Percentiles rank a stretch among this genome's conserved stretches.
Conservation (phyloP, 2,888 invertebrate species). For the Aricia artaxerxes region DNA sequence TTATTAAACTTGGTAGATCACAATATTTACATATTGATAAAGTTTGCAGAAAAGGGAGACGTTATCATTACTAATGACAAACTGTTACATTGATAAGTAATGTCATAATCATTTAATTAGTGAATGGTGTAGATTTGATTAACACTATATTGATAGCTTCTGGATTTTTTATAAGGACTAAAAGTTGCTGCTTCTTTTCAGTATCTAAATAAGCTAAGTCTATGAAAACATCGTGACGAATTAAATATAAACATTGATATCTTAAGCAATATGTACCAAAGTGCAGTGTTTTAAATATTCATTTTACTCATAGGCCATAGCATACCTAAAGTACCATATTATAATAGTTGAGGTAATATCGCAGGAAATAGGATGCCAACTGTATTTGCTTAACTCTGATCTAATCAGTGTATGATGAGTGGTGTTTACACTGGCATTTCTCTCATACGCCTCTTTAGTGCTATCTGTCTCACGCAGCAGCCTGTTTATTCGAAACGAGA, state of each 20-base stretch:
- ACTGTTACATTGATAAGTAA: not conserved
- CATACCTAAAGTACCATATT: not conserved
- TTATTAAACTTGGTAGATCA: conserved; percentile 4
- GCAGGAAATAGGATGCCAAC: conserved; percentile 71
- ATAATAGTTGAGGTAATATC: conserved; percentile 45
- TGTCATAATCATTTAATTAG: not conserved
- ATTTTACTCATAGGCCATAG: not conserved
- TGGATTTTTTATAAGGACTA: too few relatives aligned
- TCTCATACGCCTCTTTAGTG: conserved; percentile 56
- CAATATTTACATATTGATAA: conserved; percentile 3
- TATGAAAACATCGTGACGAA: too few relatives aligned
- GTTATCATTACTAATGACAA: conserved; percentile 6
- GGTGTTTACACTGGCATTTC: conserved; percentile 59
- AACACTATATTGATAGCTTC: too few relatives aligned
- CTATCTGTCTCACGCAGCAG: conserved; percentile 51
- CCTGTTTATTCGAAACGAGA: conserved; percentile 57
- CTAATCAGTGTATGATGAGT: conserved; percentile 60
- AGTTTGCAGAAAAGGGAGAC: conserved; percentile 10
- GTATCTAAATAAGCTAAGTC: too few relatives aligned
- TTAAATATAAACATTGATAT: not conserved
- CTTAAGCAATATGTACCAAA: too few relatives aligned
- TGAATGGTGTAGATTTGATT: too few relatives aligned
- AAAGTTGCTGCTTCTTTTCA: too few relatives aligned
- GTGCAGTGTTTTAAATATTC: not conserved
- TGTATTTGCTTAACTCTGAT: conserved; percentile 64